These are phyloP conservation scores for Eulemur macaco DNA, from an alignment of 2,113 vertebrate species.

Conservation along the genomic window DNA sequence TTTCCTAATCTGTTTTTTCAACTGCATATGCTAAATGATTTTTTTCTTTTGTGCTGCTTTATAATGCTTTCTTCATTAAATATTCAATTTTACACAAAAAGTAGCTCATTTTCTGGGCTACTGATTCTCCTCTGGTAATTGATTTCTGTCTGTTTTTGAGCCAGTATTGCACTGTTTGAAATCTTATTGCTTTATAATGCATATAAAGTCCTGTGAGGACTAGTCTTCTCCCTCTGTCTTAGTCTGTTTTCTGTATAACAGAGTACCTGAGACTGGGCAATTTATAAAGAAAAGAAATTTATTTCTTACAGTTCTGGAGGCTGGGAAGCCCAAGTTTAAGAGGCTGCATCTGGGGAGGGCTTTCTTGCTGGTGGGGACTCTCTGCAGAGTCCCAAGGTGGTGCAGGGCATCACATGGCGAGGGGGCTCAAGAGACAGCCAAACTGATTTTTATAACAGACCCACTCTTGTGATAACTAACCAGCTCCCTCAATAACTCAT, in stretches of 20 bases:
- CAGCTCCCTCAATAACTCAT: neutral
- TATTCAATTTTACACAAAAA: constrained; percentile 33
- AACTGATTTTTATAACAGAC: neutral
- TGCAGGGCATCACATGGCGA: neutral
- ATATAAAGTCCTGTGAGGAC: neutral
- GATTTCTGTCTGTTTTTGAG: constrained; percentile 39
- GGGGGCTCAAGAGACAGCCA: neutral
- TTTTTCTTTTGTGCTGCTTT: constrained; percentile 5
- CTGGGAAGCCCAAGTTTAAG: neutral
- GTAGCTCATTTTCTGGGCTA: constrained; percentile 24
- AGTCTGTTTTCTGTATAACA: neutral
- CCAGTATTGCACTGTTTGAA: neutral
- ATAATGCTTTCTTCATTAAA: constrained; percentile 42
- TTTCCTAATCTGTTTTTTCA: neutral
- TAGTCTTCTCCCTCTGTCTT: neutral
- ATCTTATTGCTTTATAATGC: neutral
- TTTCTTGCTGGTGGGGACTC: neutral
- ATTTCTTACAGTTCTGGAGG: neutral
- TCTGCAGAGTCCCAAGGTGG: neutral
- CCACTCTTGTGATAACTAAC: neutral
- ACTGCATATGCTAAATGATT: neutral
- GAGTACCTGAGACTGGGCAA: neutral
- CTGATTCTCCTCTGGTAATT: constrained; percentile 31
- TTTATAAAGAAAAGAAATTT: neutral
- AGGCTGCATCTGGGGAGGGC: neutral